Base-by-base conservation (phyloP, 2,797 vertebrate species). In the Rhinichthys osculus region DNA sequence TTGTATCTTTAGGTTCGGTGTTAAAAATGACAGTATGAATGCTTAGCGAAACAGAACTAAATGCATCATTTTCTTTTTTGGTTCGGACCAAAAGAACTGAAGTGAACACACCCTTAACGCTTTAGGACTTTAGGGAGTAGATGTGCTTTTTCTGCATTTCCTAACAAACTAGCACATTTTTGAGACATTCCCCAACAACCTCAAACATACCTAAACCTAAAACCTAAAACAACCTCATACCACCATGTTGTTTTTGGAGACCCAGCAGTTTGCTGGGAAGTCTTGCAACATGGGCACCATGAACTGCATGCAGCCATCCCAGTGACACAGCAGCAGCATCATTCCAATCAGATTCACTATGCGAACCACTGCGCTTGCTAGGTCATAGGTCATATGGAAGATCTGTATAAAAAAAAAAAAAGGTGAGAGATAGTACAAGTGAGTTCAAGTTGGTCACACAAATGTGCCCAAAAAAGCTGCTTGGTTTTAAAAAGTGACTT, bases 281-380 rank as follows among this genome's bases (percentile, higher is more conserved):
- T 99, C 98, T 89, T 99, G 98, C 87, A 99, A 95, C 97, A 99
- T 98, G 19, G 98, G 98, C 77, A 99, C 98, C 86, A 99, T 96
- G 93, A 99, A 99, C 91, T 97, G 97, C 87, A 99, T 92, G 90
- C 98, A 98, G 86, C 98, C 98, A 0, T 99, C 97, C 98, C 98
- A 99, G 92, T 99, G 98, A 79, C 98, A 99, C 1, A 99, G 91
- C 81, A 99, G 94, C 81, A 99, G 93, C 98, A 99, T 99, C 97
- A 99, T 99, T 42, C 97, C 97, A 2, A 99, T 99, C 90, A 99
- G 92, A 92, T 99, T 99, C 88, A 97, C 91, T 83, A 99, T 98
- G 40, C 97, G 96, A 93, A 99, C 94, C 88, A 97, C 97, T 0
- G 98, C 98, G 0, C 97, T 98, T 83, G 98, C 98, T 92, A 99